Base-by-base conservation (phyloP, 2,888 invertebrate species). In the Eupithecia subfuscata region DNA sequence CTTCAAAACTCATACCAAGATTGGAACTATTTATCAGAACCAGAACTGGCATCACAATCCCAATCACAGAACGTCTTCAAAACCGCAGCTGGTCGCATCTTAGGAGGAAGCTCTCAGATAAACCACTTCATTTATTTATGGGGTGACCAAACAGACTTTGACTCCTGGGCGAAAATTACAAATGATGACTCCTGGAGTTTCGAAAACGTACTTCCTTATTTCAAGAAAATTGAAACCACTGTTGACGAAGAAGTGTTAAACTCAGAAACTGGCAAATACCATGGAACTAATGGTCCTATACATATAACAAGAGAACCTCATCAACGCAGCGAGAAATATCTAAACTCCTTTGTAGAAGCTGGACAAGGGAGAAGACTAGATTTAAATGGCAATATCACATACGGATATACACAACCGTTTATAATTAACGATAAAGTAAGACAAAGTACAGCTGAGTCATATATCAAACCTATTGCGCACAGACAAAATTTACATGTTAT, bases 331-430 rank as follows among this genome's bases (percentile, higher is more conserved):
- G n/a, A n/a, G 16, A n/a, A 8, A 30, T 83, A 75, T 69, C 68
- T 83, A 2, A 52, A 75, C 22, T 72, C 83, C 25, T 79, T 81
- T 63, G 45, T 9, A 12, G 79, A 83, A 76, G 48, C 64, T 69
- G 83, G 83, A 6, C 71, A 80, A 14, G 77, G 70, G 9, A 43
- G 45, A 11, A 69, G 74, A 0, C 25, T 73, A 9, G 83, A 84
- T 60, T 48, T 80, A 11, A 84, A 84, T 63, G 74, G 78, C 14
- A 37, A 77, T 12, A 34, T 8, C 4, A 2, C 22, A 40, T 34
- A 71, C 9, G 84, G 84, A 6, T 82, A 76, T n/a, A 65, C 80
- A 34, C 71, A 79, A 52, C 78, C 82, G 3, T 70, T 68, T 25
- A 69, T 68, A 2, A 74, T 65, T 9, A 72, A 83, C 63, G 76